Base-by-base conservation (phyloP, 1,140 invertebrate species). In the Cotesia vestalis region DNA sequence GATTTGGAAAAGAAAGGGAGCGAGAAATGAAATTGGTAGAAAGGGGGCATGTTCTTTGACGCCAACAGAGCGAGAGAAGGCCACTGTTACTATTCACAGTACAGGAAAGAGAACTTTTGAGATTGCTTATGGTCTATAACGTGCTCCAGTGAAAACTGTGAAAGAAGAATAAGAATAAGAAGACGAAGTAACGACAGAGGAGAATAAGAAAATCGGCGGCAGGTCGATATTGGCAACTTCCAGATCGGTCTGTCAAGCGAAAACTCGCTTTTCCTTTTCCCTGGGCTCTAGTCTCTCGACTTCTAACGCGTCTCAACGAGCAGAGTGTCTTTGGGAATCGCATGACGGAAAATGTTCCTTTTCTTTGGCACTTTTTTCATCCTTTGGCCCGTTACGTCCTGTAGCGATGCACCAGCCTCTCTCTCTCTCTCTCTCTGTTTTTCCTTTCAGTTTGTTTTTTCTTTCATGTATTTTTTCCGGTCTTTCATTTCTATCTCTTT, bases 161-260 rank as follows among this genome's bases (percentile, higher is more conserved):
- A 6, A 11, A 46, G 5, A 46, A 6, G 40, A 11, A 27, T 27
- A 27, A 46, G 40, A 11, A 46, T 46, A 6, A 46, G 40, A 11
- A 11, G 40, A 46, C 6, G 40, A 46, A 46, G 40, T 9, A 46
- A 46, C 6, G 11, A 11, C 40, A 46, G 40, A 3, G 27, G 57
- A 70, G 62, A 63, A 68, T 59, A 66, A 55, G 55, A 73, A 78
- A 80, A 74, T 77, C 71, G 72, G 61, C 67, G 34, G 8, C 36
- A 57, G 34, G 61, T 69, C 74, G 73, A 77, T 79, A 78, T 73
- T 75, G 68, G 68, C 67, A 77, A 75, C 67, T 69, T 78, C 59
- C 68, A 69, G 46, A 59, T 71, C 69, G 61, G n/a, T 64, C 69
- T 36, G 35, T 60, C 14, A 46, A 36, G 72, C 66, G 60, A 73